These are phyloP conservation scores for Trichogramma dendrolimi DNA, from an alignment of 2,888 invertebrate genomes.

Conservation along the genomic window DNA sequence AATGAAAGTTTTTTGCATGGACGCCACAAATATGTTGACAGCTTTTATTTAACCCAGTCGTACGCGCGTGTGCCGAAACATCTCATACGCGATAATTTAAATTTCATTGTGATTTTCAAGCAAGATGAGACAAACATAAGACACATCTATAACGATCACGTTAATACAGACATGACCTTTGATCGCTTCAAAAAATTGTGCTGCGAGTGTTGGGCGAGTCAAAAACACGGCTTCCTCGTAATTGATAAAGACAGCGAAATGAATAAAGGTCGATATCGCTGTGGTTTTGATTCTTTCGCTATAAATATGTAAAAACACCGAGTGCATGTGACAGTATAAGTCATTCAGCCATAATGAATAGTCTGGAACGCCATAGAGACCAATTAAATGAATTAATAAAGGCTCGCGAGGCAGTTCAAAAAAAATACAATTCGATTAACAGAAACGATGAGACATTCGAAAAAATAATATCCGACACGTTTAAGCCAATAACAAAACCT, in stretches of 20 bases:
- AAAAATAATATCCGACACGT: background rate
- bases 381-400: background rate
- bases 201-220: slow-evolving; percentile 36
- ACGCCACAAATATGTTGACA: no score
- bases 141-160: no score
- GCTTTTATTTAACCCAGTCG: no score
- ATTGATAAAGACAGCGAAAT: slow-evolving; percentile 38
- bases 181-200: slow-evolving; percentile 40
- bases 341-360: no score
- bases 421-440: background rate
- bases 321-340: no score
- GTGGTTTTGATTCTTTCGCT: slow-evolving; percentile 36
- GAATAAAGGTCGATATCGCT: slow-evolving; percentile 38
- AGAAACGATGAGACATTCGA: background rate
- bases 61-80: no score
- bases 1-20: no score
- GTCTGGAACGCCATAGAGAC: no score
- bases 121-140: no score
- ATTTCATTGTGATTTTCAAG: no score
- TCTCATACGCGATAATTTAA: no score
- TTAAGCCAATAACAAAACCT: background rate
- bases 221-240: slow-evolving; percentile 37
- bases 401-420: slow-evolving; percentile 1
- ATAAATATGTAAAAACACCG: slow-evolving; percentile 7
- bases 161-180: slow-evolving; percentile 30